phyloP scores from a whole-genome alignment of 1,140 invertebrate species.

The Trichomalopsis sarcophagae region DNA sequence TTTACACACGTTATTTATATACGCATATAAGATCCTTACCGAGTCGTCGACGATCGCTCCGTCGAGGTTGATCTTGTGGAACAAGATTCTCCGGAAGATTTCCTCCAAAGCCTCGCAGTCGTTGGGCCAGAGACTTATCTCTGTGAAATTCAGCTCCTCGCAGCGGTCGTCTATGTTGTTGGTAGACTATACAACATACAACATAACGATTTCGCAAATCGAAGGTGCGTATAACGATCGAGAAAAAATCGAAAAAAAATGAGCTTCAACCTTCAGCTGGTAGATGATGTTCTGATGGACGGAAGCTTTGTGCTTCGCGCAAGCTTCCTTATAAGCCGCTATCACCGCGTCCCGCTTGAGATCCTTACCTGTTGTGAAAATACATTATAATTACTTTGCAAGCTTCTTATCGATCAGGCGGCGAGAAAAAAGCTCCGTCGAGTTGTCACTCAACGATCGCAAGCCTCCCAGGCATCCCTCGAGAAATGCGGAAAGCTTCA shows the following conservation, averaged over 20 bases:
- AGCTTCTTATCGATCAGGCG: too few relatives aligned
- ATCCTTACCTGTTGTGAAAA: conserved; percentile 30
- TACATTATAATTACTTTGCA: too few relatives aligned
- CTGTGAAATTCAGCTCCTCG: conserved; percentile 43
- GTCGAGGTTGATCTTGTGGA: conserved; percentile 44
- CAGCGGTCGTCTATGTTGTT: conserved; percentile 46
- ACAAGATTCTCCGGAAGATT: conserved; percentile 44
- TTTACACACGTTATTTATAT: neutral
- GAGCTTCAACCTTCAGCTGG: conserved; percentile 41
- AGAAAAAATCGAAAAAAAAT: neutral
- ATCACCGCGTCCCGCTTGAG: conserved; percentile 40
- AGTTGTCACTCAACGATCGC: too few relatives aligned
- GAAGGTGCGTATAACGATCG: neutral
- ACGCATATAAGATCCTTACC: conserved; percentile 6
- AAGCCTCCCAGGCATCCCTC: too few relatives aligned
- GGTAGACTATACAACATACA: conserved; percentile 22
- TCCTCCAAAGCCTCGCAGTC: conserved; percentile 50
- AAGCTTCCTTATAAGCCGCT: conserved; percentile 49
- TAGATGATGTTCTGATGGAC: conserved; percentile 44
- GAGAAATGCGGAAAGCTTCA: too few relatives aligned
- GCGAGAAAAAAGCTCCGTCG: too few relatives aligned
- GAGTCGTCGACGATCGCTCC: conserved; percentile 30
- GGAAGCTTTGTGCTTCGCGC: conserved; percentile 37
- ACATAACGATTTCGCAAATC: neutral
- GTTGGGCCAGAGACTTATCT: conserved; percentile 5